Percentiles rank a stretch among this genome's conserved stretches.
Conservation (phyloP, 2,888 invertebrate genomes). For the Synergus gifuensis region DNA sequence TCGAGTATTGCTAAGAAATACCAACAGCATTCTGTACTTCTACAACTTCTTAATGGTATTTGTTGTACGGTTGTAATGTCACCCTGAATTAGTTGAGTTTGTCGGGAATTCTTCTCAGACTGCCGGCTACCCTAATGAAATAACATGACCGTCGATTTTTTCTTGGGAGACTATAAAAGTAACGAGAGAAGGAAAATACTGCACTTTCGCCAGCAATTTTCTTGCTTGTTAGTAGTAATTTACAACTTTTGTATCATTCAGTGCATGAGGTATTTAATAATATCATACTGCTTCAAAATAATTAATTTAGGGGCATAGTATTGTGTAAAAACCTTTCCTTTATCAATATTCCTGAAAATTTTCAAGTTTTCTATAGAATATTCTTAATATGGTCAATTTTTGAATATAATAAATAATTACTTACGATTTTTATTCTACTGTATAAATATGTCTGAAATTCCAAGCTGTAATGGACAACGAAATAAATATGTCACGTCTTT, state of each 20-base stretch:
- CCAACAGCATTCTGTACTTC: conserved; percentile 43
- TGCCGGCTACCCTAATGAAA: conserved; percentile 45
- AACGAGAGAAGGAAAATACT: background rate
- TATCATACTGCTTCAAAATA: background rate
- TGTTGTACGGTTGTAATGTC: conserved; percentile 57
- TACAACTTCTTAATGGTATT: conserved; percentile 65
- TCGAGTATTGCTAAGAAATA: conserved; percentile 44
- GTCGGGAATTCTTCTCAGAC: conserved; percentile 53
- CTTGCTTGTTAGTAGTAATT: background rate
- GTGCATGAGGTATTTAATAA: background rate
- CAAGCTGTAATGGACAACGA: background rate
- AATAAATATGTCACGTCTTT: background rate
- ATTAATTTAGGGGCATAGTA: too few species aligned
- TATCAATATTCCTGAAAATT: too few species aligned
- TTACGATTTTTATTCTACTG: background rate
- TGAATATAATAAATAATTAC: background rate
- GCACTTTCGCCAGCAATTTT: background rate
- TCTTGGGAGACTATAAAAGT: background rate
- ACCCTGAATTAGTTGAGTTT: conserved; percentile 59
- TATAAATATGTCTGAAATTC: background rate
- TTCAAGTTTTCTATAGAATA: too few species aligned
- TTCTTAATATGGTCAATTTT: too few species aligned
- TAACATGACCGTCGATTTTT: conserved; percentile 42
- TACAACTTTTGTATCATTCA: background rate
- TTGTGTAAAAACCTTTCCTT: too few species aligned